Evolutionary conservation across 2,113 vertebrate genomes (phyloP).

Genomic region (Corythornis vintsioides): DNA sequence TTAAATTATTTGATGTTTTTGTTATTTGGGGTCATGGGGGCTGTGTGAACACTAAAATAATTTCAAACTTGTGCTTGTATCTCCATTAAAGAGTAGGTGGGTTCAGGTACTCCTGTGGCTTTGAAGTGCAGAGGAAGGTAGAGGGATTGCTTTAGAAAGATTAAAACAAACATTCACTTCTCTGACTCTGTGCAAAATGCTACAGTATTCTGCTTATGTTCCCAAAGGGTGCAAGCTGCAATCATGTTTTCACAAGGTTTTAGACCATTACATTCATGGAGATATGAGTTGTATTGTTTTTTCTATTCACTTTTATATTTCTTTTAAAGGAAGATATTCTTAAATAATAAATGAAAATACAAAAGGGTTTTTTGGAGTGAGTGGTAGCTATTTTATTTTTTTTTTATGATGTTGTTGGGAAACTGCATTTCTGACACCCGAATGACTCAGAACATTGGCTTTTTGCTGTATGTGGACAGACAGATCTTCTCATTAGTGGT

Average conservation of each 20-base stretch:
- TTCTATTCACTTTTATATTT: not conserved
- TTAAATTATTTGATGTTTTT: not conserved
- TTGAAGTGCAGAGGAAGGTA: not conserved
- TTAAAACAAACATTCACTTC: not conserved
- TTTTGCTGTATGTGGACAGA: conserved; percentile 14
- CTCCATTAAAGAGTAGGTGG: not conserved
- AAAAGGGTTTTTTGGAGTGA: not conserved
- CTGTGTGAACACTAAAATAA: not conserved
- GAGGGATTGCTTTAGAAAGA: not conserved
- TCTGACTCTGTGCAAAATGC: not conserved
- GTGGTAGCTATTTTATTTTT: not conserved
- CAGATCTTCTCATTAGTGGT: conserved; percentile 53
- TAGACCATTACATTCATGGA: not conserved
- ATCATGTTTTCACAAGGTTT: not conserved
- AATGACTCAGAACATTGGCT: not conserved
- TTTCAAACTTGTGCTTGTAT: not conserved
- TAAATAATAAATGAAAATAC: not conserved
- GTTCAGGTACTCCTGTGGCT: not conserved
- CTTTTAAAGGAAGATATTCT: not conserved
- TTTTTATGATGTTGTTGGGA: not conserved
- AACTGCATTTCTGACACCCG: not conserved
- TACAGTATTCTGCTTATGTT: not conserved
- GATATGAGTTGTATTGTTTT: not conserved
- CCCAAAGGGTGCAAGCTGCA: not conserved
- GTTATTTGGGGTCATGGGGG: not conserved